A percentile compares a stretch with the other conserved stretches of the same genome.
phyloP scores from a whole-genome alignment of 2,113 vertebrate genomes.

The Zingel zingel region DNA sequence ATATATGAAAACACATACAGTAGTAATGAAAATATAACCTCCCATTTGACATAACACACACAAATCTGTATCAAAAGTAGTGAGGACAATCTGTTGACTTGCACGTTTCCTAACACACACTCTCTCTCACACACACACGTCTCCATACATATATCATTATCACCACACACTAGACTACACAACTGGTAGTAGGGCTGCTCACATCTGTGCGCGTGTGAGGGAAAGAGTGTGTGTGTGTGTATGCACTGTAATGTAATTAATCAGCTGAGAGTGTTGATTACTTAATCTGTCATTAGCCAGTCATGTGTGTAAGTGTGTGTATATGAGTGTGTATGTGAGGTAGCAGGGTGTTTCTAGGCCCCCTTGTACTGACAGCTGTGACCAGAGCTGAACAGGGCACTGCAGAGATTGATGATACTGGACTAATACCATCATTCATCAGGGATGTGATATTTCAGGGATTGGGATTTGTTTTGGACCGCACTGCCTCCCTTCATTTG shows the following conservation, averaged over 20 bases:
- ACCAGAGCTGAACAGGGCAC: constrained; percentile 72
- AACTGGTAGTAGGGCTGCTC: constrained; percentile 52
- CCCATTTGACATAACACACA: not conserved
- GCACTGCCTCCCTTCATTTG: constrained; percentile 52
- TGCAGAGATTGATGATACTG: constrained; percentile 78
- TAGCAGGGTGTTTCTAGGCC: constrained; percentile 57
- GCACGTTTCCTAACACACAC: constrained; percentile 17
- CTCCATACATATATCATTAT: constrained; percentile 39
- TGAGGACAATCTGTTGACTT: not conserved
- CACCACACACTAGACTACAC: constrained; percentile 48
- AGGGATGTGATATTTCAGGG: constrained; percentile 64
- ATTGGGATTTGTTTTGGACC: constrained; percentile 56
- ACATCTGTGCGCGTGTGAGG: constrained; percentile 51
- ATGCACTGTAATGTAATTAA: constrained; percentile 74
- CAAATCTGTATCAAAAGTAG: not conserved
- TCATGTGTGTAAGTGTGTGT: constrained; percentile 50
- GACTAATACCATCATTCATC: constrained; percentile 75
- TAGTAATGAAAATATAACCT: not conserved
- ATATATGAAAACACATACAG: not conserved
- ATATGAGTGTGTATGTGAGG: constrained; percentile 19
- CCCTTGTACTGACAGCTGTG: constrained; percentile 77
- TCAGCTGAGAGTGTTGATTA: constrained; percentile 80
- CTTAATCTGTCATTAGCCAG: constrained; percentile 81
- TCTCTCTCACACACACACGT: not conserved
- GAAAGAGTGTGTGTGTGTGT: not conserved